A percentile compares a stretch with the other conserved stretches of the same genome.
Evolutionary conservation across 2,113 vertebrate species (phyloP).

Genomic region (Ptyas mucosa): DNA sequence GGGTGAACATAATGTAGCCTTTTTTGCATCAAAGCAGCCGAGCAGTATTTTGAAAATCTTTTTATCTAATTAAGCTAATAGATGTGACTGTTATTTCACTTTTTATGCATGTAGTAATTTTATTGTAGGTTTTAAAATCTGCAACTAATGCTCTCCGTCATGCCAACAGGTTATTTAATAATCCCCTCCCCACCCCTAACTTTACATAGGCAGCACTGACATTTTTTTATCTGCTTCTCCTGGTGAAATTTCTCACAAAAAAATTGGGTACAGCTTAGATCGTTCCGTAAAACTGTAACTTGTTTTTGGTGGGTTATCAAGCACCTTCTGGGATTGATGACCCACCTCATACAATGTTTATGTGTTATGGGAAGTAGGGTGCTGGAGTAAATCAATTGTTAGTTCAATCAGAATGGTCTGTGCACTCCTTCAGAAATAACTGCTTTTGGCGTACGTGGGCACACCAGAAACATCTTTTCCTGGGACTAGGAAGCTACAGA

Average conservation of each 20-base stretch:
- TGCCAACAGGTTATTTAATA: slow-evolving; percentile 61
- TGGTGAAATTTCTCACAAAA: not conserved
- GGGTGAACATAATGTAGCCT: not conserved
- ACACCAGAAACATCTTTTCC: not conserved
- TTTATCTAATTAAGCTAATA: slow-evolving; percentile 57
- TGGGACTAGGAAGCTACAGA: not conserved
- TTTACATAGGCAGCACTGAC: not conserved
- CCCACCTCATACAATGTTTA: not conserved
- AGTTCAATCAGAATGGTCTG: not conserved
- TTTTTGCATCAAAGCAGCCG: slow-evolving; percentile 21
- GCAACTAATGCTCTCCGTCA: slow-evolving; percentile 59
- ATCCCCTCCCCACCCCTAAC: slow-evolving; percentile 14
- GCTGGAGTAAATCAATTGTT: not conserved
- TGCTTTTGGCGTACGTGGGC: not conserved
- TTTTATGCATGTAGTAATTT: slow-evolving; percentile 63
- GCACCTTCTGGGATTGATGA: not conserved
- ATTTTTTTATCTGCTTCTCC: not conserved
- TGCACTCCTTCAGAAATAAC: not conserved
- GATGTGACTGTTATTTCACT: slow-evolving; percentile 67
- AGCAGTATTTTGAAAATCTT: slow-evolving; percentile 33
- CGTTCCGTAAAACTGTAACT: not conserved
- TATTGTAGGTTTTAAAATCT: slow-evolving; percentile 55
- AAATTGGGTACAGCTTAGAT: not conserved
- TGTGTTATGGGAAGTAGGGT: not conserved
- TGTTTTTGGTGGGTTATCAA: not conserved